phyloP scores from a whole-genome alignment of 2,797 vertebrate species.

The Sebastes minor region DNA sequence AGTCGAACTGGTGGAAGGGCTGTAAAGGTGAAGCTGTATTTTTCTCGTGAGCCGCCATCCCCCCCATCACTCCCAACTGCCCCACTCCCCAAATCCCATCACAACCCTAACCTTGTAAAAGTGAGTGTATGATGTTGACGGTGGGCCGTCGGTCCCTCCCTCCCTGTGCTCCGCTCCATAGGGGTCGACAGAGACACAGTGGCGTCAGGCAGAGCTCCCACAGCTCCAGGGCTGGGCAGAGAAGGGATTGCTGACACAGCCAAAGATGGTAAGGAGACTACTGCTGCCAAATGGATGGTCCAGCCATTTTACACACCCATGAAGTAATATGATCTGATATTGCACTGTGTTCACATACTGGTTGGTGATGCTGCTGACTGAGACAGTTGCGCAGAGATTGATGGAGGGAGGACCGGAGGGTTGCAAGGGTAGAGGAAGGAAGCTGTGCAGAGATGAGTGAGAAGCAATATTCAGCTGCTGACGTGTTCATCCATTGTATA shows the following conservation, averaged over 20 bases:
- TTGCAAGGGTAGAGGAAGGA: neutral
- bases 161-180: slow-evolving; percentile 82
- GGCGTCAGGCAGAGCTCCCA: slow-evolving; percentile 89
- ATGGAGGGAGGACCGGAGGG: slow-evolving; percentile 19
- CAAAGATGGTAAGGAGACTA: slow-evolving; percentile 90
- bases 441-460: slow-evolving; percentile 1
- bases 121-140: slow-evolving; percentile 82
- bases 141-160: slow-evolving; percentile 64
- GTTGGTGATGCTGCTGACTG: slow-evolving; percentile 70
- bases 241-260: slow-evolving; percentile 90
- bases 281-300: slow-evolving; percentile 72
- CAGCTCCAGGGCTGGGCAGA: slow-evolving; percentile 91
- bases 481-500: neutral
- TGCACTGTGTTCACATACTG: slow-evolving; percentile 67
- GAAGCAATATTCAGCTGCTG: slow-evolving; percentile 23
- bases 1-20: slow-evolving; percentile 61
- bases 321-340: slow-evolving; percentile 72
- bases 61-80: neutral
- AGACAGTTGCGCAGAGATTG: slow-evolving; percentile 53
- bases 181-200: slow-evolving; percentile 91
- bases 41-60: slow-evolving; percentile 36
- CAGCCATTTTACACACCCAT: slow-evolving; percentile 74
- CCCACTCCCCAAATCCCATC: slow-evolving; percentile 46
- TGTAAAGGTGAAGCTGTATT: slow-evolving; percentile 46
- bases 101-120: slow-evolving; percentile 62